These are phyloP conservation scores for Gymnobelideus leadbeateri DNA, from an alignment of 2,113 vertebrate genomes.

Conservation along the genomic window DNA sequence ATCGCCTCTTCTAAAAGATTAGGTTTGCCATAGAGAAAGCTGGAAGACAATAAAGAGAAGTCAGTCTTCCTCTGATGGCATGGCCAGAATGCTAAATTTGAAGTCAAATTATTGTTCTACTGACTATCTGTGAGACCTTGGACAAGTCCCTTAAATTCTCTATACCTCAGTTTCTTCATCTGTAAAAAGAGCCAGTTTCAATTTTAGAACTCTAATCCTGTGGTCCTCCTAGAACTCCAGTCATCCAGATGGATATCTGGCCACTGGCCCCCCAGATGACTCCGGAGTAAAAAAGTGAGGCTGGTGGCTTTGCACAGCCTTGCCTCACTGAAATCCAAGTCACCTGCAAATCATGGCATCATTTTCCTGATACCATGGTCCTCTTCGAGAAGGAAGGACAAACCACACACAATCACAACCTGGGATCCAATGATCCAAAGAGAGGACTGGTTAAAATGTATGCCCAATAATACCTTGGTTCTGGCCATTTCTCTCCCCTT, in stretches of 20 bases:
- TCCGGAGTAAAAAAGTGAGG: too few species aligned
- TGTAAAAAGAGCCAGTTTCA: slow-evolving; percentile 14
- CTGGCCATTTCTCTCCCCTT: not conserved
- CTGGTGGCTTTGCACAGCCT: too few species aligned
- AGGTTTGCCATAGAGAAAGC: not conserved
- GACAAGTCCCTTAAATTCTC: slow-evolving; percentile 19
- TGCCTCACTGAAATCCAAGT: too few species aligned
- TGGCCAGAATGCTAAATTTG: not conserved
- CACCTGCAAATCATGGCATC: too few species aligned
- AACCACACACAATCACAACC: not conserved
- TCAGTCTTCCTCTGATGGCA: not conserved
- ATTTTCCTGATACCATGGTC: too few species aligned
- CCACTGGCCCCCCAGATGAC: too few species aligned
- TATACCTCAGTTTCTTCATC: not conserved
- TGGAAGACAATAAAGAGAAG: not conserved
- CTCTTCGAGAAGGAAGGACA: too few species aligned
- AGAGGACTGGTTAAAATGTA: not conserved
- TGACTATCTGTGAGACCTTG: not conserved
- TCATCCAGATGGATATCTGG: too few species aligned
- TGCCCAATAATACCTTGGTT: not conserved
- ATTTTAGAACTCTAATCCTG: not conserved
- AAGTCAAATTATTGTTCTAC: not conserved
- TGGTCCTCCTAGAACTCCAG: not conserved
- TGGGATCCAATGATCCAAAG: not conserved
- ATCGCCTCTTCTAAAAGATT: not conserved